Conservation (phyloP, 2,797 vertebrate genomes). For the Lepus townsendii region DNA sequence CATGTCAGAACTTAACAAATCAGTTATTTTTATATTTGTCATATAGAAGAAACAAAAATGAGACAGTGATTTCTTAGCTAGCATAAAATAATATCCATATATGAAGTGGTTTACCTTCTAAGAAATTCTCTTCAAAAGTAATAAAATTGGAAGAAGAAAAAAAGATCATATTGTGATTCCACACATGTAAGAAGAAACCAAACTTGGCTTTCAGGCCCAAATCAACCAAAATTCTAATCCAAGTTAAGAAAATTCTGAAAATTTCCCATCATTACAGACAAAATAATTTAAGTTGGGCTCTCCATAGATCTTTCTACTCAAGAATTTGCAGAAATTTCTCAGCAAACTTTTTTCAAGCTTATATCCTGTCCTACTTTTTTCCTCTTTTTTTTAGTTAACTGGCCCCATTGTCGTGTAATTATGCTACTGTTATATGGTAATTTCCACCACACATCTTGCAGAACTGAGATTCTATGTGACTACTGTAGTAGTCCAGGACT, state of each 20-base stretch:
- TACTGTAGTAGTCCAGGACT: not conserved
- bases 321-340: not conserved
- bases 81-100: not conserved
- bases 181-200: not conserved
- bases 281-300: not conserved
- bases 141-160: not conserved
- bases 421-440: not conserved
- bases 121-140: conserved; percentile 43
- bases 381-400: conserved; percentile 23
- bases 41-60: not conserved
- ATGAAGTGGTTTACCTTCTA: not conserved
- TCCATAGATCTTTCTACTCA: not conserved
- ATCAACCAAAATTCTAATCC: not conserved
- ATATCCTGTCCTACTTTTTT: not conserved
- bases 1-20: not conserved
- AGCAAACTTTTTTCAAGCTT: not conserved
- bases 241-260: conserved; percentile 22
- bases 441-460: not conserved
- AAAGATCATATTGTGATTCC: not conserved
- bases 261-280: not conserved
- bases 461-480: not conserved
- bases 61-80: conserved; percentile 15
- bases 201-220: not conserved
- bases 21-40: conserved; percentile 32
- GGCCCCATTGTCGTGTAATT: not conserved